Evolutionary conservation across 2,113 vertebrate genomes (phyloP).

Genomic region (Rhinoptilus africanus): DNA sequence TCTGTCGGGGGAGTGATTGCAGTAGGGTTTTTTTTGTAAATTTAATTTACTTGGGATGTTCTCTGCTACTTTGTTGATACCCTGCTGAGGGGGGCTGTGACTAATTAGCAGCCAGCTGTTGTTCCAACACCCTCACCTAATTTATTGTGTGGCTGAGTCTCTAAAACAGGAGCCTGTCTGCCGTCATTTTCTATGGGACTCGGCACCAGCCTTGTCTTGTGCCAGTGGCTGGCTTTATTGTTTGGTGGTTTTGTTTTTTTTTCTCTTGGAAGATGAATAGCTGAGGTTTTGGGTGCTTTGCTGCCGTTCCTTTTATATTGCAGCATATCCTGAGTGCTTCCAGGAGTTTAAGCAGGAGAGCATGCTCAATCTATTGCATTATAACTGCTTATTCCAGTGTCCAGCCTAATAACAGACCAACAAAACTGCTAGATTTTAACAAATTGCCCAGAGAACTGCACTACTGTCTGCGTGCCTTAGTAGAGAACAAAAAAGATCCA

Average conservation of each 20-base stretch:
- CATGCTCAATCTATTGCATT: not conserved
- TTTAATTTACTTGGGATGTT: conserved; percentile 67
- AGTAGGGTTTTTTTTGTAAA: conserved; percentile 53
- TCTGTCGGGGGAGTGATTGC: conserved; percentile 65
- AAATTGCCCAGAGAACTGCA: not conserved
- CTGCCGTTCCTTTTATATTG: not conserved
- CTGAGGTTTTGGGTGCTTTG: not conserved
- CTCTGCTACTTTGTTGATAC: conserved; percentile 32
- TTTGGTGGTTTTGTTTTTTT: not conserved
- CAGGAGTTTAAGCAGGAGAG: not conserved
- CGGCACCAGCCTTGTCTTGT: not conserved
- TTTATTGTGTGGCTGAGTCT: conserved; percentile 27
- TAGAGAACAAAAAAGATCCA: not conserved
- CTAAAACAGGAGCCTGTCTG: conserved; percentile 27
- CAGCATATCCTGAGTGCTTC: not conserved
- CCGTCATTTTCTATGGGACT: conserved; percentile 5
- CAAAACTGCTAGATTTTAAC: not conserved
- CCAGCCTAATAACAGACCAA: not conserved
- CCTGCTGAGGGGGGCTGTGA: conserved; percentile 42
- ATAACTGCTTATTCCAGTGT: not conserved
- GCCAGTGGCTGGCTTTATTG: not conserved
- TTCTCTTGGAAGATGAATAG: not conserved
- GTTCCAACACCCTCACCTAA: conserved; percentile 38
- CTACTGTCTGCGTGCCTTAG: not conserved
- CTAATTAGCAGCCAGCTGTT: conserved; percentile 69